Evolutionary conservation across 2,888 invertebrate species (phyloP).

Genomic region (Drosophila borborema): DNA sequence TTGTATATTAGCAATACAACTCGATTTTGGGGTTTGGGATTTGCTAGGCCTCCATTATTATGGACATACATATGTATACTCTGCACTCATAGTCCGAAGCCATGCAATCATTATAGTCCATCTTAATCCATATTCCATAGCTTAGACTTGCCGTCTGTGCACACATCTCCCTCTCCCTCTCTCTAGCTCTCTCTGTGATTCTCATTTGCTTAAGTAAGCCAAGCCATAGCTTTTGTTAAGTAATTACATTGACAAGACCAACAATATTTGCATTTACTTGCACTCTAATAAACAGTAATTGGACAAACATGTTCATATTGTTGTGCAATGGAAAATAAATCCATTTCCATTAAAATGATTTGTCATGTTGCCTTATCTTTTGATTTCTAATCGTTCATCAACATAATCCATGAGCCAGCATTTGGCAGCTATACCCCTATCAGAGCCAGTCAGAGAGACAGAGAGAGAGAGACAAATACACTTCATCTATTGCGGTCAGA

Average conservation of each 20-base stretch:
- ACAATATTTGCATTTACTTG: slow-evolving; percentile 1
- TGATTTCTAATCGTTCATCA: not conserved
- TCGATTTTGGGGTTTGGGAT: too few species aligned
- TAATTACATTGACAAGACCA: too few species aligned
- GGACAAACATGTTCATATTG: not conserved
- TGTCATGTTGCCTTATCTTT: not conserved
- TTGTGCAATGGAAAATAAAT: not conserved
- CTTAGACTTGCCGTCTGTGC: too few species aligned
- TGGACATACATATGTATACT: too few species aligned
- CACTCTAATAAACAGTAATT: not conserved
- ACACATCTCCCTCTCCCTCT: too few species aligned
- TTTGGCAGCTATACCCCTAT: not conserved
- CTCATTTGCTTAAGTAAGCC: not conserved
- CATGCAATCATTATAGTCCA: too few species aligned
- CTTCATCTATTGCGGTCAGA: slow-evolving; percentile 39
- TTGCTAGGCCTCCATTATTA: too few species aligned
- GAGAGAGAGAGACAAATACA: not conserved
- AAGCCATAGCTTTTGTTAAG: not conserved
- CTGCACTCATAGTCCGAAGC: too few species aligned
- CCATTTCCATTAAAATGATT: slow-evolving; percentile 7
- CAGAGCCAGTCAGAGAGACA: not conserved
- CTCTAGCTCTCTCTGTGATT: not conserved
- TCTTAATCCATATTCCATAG: too few species aligned
- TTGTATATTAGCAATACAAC: too few species aligned
- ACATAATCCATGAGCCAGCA: not conserved